These are phyloP conservation scores for Agonopterix arenella DNA, from an alignment of 2,888 invertebrate species.

Conservation along the genomic window DNA sequence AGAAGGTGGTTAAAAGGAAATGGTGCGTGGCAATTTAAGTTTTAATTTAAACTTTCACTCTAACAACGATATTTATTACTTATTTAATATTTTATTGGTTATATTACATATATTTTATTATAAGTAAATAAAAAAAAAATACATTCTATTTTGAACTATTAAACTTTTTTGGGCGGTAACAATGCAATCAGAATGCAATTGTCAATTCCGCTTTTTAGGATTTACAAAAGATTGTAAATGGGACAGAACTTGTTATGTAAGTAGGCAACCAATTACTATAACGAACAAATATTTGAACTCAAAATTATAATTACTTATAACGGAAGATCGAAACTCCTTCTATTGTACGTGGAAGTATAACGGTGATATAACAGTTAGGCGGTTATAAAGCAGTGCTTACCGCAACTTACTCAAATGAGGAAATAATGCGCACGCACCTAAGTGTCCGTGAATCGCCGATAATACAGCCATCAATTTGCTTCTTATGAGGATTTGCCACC, in stretches of 20 bases:
- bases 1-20: conserved; percentile 55
- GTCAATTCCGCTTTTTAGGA: too few species aligned
- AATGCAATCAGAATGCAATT: too few species aligned
- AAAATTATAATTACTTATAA: conserved; percentile 8
- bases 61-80: conserved; percentile 13
- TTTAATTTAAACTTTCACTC: conserved; percentile 48
- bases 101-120: too few species aligned
- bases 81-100: too few species aligned
- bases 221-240: too few species aligned
- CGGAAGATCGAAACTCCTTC: conserved; percentile 11
- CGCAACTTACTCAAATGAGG: conserved; percentile 46
- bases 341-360: conserved; percentile 23
- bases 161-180: too few species aligned
- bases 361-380: conserved; percentile 43
- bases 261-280: too few species aligned
- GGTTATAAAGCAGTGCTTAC: conserved; percentile 25
- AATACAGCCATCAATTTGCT: conserved; percentile 22
- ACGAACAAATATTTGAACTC: too few species aligned
- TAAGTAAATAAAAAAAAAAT: too few species aligned
- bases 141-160: too few species aligned
- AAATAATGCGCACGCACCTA: conserved; percentile 26
- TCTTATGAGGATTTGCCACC: conserved; percentile 9
- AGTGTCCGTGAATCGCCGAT: conserved; percentile 10
- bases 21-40: conserved; percentile 42
- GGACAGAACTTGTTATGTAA: too few species aligned